Conservation (phyloP, 2,888 invertebrate genomes). For the Osmoderma eremita region DNA sequence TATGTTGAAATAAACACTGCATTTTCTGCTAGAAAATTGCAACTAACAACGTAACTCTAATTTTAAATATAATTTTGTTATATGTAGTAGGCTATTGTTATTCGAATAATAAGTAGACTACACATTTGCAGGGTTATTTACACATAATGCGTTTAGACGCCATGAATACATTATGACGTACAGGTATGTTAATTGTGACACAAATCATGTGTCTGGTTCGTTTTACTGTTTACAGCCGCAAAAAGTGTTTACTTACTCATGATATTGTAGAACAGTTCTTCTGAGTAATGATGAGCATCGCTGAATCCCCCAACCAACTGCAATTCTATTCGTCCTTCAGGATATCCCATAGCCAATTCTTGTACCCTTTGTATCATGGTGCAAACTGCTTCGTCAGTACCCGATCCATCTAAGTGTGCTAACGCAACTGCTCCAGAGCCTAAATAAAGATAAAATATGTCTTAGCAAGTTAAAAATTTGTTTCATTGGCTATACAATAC, state of each 20-base stretch:
- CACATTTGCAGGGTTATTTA: no score
- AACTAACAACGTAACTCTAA: no score
- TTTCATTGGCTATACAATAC: no score
- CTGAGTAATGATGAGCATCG: constrained; percentile 86
- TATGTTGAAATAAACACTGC: no score
- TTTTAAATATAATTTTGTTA: no score
- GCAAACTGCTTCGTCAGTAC: constrained; percentile 84
- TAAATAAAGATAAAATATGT: constrained; percentile 57
- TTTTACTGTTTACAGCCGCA: no score
- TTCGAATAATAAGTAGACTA: not conserved
- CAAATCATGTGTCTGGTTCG: no score
- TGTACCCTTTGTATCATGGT: constrained; percentile 88
- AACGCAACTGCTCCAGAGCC: constrained; percentile 90
- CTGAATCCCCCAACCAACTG: constrained; percentile 92
- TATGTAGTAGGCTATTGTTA: not conserved
- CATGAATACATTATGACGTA: no score
- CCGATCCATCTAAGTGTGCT: constrained; percentile 86
- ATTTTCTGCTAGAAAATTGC: no score
- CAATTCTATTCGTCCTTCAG: constrained; percentile 88
- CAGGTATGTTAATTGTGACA: no score
- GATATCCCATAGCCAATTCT: constrained; percentile 85
- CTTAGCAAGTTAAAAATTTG: not conserved
- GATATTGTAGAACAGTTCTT: constrained; percentile 88
- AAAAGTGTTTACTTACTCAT: constrained; percentile 81
- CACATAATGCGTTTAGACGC: no score